These are phyloP conservation scores for Plotosus lineatus DNA, from an alignment of 2,113 vertebrate genomes.

Conservation along the genomic window DNA sequence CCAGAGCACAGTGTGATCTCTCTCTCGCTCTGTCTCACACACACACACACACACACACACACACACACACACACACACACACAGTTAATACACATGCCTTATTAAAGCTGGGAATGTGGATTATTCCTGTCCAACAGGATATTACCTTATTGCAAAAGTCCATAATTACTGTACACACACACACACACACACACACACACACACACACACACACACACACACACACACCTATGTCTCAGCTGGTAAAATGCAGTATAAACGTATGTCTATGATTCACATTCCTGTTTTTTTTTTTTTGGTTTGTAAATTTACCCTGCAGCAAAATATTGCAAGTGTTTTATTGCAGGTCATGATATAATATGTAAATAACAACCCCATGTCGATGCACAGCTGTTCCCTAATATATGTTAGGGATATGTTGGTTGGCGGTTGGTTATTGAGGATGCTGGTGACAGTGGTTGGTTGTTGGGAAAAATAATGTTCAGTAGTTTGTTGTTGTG, in stretches of 20 bases:
- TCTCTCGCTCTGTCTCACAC: slow-evolving; percentile 25
- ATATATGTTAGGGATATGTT: too few species aligned
- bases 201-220: slow-evolving; percentile 36
- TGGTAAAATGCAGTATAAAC: slow-evolving; percentile 27
- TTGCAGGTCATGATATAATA: background rate
- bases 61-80: slow-evolving; percentile 48
- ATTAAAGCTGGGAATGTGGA: slow-evolving; percentile 54
- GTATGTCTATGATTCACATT: slow-evolving; percentile 29
- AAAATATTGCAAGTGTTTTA: background rate
- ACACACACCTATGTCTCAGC: slow-evolving; percentile 2
- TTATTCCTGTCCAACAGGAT: slow-evolving; percentile 56
- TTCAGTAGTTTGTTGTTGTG: too few species aligned
- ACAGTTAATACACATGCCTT: slow-evolving; percentile 34
- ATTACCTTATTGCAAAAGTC: slow-evolving; percentile 54
- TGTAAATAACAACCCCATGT: background rate
- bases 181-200: slow-evolving; percentile 49
- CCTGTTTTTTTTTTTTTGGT: background rate
- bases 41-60: slow-evolving; percentile 48
- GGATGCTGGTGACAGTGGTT: background rate
- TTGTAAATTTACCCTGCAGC: background rate
- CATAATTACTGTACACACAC: slow-evolving; percentile 46
- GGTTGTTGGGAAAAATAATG: background rate
- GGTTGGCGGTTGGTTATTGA: too few species aligned
- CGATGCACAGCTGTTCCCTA: slow-evolving; percentile 11
- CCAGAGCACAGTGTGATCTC: slow-evolving; percentile 57